Percentiles rank a stretch among this genome's conserved stretches.
These are phyloP conservation scores for Azorinus chamasolen DNA, from an alignment of 2,888 invertebrate species.

Conservation along the genomic window DNA sequence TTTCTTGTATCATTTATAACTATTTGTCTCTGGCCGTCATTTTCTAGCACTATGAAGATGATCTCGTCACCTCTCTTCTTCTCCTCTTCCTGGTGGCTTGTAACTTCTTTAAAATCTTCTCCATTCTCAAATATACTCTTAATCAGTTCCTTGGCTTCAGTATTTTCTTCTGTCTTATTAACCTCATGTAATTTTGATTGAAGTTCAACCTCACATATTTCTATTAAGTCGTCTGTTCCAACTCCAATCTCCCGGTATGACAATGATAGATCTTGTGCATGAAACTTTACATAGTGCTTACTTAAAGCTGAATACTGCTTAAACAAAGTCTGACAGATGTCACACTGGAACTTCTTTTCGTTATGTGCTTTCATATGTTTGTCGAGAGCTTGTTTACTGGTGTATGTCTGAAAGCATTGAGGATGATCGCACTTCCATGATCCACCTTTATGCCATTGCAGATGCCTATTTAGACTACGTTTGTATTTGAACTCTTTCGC, in stretches of 20 bases:
- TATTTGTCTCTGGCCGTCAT: neutral
- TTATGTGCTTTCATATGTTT: conserved; percentile 21
- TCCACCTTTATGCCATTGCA: conserved; percentile 14
- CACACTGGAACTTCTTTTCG: conserved; percentile 17
- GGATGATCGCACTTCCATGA: conserved; percentile 1
- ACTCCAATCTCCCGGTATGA: conserved; percentile 1
- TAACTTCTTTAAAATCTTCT: no score
- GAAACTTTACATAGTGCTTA: conserved; percentile 8
- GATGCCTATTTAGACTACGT: conserved; percentile 24
- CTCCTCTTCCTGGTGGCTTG: neutral
- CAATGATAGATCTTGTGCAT: neutral
- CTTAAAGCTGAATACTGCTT: conserved; percentile 6
- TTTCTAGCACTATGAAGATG: no score
- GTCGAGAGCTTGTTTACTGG: conserved; percentile 12
- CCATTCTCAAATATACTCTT: neutral
- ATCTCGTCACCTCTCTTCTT: no score
- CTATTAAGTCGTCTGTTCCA: neutral
- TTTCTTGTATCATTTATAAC: neutral
- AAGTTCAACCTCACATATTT: no score
- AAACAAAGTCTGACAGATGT: conserved; percentile 9
- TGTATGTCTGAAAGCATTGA: conserved; percentile 8
- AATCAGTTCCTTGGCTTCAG: neutral
- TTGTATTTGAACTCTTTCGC: conserved; percentile 32
- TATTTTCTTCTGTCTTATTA: neutral
- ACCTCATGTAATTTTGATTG: neutral